These are phyloP conservation scores for Bombyx mori DNA, from an alignment of 1,140 invertebrate species.

Conservation along the genomic window DNA sequence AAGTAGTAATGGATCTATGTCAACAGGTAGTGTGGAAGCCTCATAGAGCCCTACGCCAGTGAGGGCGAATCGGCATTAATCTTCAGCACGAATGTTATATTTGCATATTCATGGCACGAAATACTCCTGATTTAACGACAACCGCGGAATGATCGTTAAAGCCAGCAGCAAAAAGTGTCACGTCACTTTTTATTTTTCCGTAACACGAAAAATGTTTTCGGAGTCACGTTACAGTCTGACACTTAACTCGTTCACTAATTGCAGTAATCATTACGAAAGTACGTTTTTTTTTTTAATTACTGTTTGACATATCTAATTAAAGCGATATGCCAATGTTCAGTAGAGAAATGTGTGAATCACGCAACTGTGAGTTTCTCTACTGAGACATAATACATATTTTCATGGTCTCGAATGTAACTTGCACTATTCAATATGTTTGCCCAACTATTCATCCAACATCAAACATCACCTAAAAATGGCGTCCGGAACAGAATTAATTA, in stretches of 20 bases:
- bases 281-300: not conserved
- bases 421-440: no score
- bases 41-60: slow-evolving; percentile 15
- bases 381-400: no score
- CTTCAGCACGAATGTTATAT: slow-evolving; percentile 26
- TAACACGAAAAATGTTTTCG: slow-evolving; percentile 17
- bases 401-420: no score
- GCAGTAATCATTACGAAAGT: no score
- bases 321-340: no score
- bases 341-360: no score
- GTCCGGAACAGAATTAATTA: no score
- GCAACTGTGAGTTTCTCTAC: no score
- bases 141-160: slow-evolving; percentile 29
- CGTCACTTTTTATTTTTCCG: slow-evolving; percentile 26
- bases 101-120: slow-evolving; percentile 35
- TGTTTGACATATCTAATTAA: no score
- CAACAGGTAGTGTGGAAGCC: slow-evolving; percentile 3
- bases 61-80: slow-evolving; percentile 26
- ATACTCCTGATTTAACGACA: slow-evolving; percentile 31
- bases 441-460: no score
- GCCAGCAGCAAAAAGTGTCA: slow-evolving; percentile 22
- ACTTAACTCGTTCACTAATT: not conserved
- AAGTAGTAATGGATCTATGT: not conserved
- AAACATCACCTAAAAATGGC: no score
- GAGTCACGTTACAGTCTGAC: slow-evolving; percentile 1